Conservation (phyloP, 2,797 vertebrate genomes). For the Sarcoramphus papa region DNA sequence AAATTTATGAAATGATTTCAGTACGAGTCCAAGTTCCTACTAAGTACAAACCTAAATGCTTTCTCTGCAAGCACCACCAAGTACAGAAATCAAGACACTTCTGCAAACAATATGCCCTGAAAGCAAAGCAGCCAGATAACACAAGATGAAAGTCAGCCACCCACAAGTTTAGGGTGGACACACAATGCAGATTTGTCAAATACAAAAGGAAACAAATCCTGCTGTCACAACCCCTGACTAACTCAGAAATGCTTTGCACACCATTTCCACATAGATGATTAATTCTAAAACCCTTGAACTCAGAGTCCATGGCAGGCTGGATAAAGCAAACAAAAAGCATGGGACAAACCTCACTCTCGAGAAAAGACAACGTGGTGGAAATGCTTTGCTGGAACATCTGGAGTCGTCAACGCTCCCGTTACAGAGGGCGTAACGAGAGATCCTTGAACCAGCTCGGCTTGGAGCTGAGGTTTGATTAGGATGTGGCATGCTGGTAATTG, state of each 20-base stretch:
- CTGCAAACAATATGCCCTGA: conserved; percentile 49
- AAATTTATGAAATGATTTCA: conserved; percentile 48
- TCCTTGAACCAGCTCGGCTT: background rate
- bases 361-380: conserved; percentile 19
- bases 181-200: conserved; percentile 51
- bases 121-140: conserved; percentile 51
- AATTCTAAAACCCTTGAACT: conserved; percentile 49
- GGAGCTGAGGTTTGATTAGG: conserved; percentile 16
- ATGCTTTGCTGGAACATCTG: conserved; percentile 26
- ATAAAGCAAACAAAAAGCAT: conserved; percentile 46
- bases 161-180: conserved; percentile 55
- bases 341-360: conserved; percentile 25
- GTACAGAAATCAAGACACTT: conserved; percentile 62
- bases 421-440: background rate
- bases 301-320: background rate
- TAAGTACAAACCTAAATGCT: conserved; percentile 59
- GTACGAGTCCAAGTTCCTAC: conserved; percentile 44
- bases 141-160: conserved; percentile 54
- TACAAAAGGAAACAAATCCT: conserved; percentile 57
- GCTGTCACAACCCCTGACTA: conserved; percentile 54
- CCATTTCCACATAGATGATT: conserved; percentile 43
- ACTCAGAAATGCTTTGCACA: conserved; percentile 49
- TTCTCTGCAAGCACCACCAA: conserved; percentile 47
- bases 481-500: background rate
- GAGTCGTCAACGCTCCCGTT: background rate